Evolutionary conservation across 2,113 vertebrate species (phyloP).

Genomic region (Holacanthus passer): DNA sequence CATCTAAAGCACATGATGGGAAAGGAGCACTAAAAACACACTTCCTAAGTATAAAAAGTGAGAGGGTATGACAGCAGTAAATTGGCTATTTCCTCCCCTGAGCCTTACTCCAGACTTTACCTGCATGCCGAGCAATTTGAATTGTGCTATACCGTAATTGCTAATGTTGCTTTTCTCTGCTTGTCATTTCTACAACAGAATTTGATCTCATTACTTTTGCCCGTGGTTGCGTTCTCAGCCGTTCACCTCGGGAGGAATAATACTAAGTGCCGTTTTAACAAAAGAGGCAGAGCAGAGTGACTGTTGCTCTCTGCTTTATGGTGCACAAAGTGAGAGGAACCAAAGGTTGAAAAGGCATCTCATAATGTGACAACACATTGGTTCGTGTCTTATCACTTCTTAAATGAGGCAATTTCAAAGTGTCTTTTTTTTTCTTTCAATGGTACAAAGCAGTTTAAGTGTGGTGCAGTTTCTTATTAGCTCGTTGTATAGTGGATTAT

Average conservation of each 20-base stretch:
- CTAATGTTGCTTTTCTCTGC: slow-evolving; percentile 67
- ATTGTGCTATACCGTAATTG: slow-evolving; percentile 75
- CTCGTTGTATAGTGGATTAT: slow-evolving; percentile 59
- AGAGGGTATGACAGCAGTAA: slow-evolving; percentile 77
- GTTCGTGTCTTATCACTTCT: slow-evolving; percentile 23
- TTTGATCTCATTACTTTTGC: slow-evolving; percentile 71
- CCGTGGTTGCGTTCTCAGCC: slow-evolving; percentile 61
- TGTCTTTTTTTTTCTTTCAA: slow-evolving; percentile 7
- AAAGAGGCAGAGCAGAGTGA: slow-evolving; percentile 26
- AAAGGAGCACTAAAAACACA: slow-evolving; percentile 70
- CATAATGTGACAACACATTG: slow-evolving; percentile 2
- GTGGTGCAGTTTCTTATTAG: slow-evolving; percentile 46
- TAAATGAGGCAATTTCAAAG: slow-evolving; percentile 27
- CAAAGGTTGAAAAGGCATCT: slow-evolving; percentile 17
- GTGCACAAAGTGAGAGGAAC: slow-evolving; percentile 26
- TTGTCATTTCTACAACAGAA: slow-evolving; percentile 60
- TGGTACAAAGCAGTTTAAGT: slow-evolving; percentile 47
- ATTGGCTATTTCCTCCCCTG: slow-evolving; percentile 79
- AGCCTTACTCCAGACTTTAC: slow-evolving; percentile 65
- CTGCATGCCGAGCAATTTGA: slow-evolving; percentile 68
- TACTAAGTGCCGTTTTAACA: slow-evolving; percentile 51
- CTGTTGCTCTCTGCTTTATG: slow-evolving; percentile 33
- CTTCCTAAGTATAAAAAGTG: slow-evolving; percentile 70
- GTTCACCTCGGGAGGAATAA: slow-evolving; percentile 44
- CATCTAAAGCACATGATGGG: slow-evolving; percentile 63